phyloP scores from a whole-genome alignment of 2,113 vertebrate species.

The Campylomormyrus numenius region DNA sequence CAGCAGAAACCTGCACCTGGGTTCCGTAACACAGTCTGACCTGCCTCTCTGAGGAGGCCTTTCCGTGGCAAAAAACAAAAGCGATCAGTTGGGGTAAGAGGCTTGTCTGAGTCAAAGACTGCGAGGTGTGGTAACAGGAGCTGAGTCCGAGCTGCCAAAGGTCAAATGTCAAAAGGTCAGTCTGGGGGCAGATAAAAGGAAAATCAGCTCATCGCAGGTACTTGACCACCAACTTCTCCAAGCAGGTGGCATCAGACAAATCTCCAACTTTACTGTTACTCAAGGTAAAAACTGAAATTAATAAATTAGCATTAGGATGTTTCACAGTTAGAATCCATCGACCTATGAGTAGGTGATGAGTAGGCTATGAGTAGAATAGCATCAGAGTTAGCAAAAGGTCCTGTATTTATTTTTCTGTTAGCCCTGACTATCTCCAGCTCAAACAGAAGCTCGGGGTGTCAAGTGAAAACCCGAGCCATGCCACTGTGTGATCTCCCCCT shows the following conservation, averaged over 20 bases:
- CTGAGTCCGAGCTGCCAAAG: not conserved
- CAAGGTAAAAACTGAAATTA: not conserved
- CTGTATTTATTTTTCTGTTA: not conserved
- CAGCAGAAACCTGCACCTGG: not conserved
- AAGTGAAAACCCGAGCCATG: not conserved
- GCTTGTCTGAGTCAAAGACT: not conserved
- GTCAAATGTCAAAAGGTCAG: not conserved
- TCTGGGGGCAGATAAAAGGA: not conserved
- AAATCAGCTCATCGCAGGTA: not conserved
- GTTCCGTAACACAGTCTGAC: not conserved
- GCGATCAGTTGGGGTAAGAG: not conserved
- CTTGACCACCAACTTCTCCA: not conserved
- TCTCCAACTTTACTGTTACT: not conserved
- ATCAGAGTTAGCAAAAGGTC: not conserved
- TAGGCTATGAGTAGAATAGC: not conserved
- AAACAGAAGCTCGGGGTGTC: not conserved
- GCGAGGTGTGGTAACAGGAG: not conserved
- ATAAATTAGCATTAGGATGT: not conserved
- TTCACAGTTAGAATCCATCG: not conserved
- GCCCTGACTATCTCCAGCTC: not conserved
- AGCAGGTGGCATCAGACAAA: not conserved
- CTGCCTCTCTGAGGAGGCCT: slow-evolving; percentile 12
- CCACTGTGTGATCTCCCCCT: not conserved
- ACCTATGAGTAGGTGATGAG: not conserved
- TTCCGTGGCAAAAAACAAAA: not conserved